phyloP scores from a whole-genome alignment of 2,888 invertebrate species.

The Eupithecia subumbrata region DNA sequence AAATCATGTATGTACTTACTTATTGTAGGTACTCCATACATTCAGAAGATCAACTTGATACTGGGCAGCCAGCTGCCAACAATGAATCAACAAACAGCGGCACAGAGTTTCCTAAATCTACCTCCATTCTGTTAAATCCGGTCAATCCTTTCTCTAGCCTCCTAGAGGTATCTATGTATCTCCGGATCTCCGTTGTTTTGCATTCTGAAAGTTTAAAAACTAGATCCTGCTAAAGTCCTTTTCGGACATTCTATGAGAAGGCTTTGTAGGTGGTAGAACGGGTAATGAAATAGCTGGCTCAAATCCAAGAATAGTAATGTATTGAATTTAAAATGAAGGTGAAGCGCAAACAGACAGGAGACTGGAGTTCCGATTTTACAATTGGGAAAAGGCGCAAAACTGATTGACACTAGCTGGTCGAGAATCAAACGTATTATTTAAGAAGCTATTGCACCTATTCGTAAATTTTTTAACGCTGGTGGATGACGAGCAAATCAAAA shows the following conservation, averaged over 20 bases:
- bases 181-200: slow-evolving; percentile 15
- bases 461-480: too few relatives aligned
- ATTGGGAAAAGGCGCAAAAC: too few relatives aligned
- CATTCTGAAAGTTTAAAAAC: slow-evolving; percentile 41
- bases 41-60: too few relatives aligned
- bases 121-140: slow-evolving; percentile 31
- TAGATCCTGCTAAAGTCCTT: slow-evolving; percentile 26
- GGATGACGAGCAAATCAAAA: too few relatives aligned
- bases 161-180: slow-evolving; percentile 31
- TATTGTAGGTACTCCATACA: too few relatives aligned
- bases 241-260: slow-evolving; percentile 39
- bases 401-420: too few relatives aligned
- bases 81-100: background rate
- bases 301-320: background rate
- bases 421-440: too few relatives aligned
- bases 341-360: background rate
- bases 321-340: background rate
- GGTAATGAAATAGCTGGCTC: background rate
- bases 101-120: background rate
- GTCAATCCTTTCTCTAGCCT: slow-evolving; percentile 34
- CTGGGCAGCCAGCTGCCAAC: too few relatives aligned
- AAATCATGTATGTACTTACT: too few relatives aligned
- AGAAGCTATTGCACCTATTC: too few relatives aligned
- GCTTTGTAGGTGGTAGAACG: slow-evolving; percentile 31
- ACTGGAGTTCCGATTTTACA: too few relatives aligned